Evolutionary conservation across 2,888 invertebrate genomes (phyloP), one percentile per base, ranked within the genome.

Genomic region (Eucera pruinosa): DNA sequence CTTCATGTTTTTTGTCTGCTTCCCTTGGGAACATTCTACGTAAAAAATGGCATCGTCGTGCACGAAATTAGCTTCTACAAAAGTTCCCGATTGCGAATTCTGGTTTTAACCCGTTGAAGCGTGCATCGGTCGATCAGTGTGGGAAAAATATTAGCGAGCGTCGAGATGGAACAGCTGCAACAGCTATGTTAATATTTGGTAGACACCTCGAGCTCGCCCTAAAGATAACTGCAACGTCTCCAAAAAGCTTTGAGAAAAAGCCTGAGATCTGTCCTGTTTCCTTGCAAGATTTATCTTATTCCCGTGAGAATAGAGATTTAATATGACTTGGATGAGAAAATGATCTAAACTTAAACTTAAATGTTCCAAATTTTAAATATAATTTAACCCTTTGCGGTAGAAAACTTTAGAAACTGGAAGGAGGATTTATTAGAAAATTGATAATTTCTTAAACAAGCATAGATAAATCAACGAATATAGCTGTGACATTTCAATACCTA

Each of bases 111-210:
- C 9, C 39, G 33, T 39, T 25, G 11, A 27, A 41, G 71, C 30
- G 15, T 33, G 23, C 20, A 15, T 47, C 39, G 55, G 43, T 69
- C 66, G 47, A 54, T 58, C 64, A 33, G 7, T 3, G 7, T 25
- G n/a, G 25, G 11, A 36, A 25, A 47, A 48, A 54, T 27, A 33
- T 60, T 41, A 52, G 18, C 25, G 57, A 15, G 48, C 23, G 45
- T 13, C 18, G 52, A 47, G 25, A 6, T 41, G n/a, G 39, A 50
- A 20, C 86, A 88, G 87, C 88, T 86, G 88, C 84, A 83, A 77
- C 80, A 80, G 77, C 85, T 85, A 87, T 88, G 88, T 80, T 77
- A 87, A 89, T 89, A 89, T 89, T 89, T 88, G 87, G 78, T 82
- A 81, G 79, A 80, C 82, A 60, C 58, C 77, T 58, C 64, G 61